phyloP scores from a whole-genome alignment of 2,113 vertebrate species.

The Corythaeola cristata region DNA sequence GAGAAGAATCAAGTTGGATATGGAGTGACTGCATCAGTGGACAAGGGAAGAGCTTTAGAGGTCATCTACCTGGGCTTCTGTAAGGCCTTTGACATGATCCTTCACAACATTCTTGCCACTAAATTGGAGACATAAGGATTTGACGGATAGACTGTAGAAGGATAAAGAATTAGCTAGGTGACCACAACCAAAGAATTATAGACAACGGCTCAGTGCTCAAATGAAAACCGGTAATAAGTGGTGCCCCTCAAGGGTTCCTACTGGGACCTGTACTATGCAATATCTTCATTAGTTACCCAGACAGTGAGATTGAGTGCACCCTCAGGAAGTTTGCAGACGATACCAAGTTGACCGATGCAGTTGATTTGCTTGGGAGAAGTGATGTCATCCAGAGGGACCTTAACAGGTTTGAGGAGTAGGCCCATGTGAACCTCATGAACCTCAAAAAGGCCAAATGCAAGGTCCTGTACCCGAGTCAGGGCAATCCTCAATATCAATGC shows the following conservation, averaged over 20 bases:
- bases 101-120: background rate
- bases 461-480: background rate
- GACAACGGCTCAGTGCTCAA: background rate
- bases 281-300: background rate
- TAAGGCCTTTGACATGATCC: background rate
- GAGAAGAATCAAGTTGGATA: background rate
- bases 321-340: background rate
- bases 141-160: background rate
- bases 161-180: background rate
- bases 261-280: background rate
- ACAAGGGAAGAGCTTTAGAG: background rate
- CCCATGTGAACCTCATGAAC: background rate
- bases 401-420: background rate
- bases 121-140: background rate
- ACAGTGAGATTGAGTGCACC: background rate
- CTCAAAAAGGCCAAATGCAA: background rate
- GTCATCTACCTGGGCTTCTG: background rate
- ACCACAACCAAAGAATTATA: background rate
- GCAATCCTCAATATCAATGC: background rate
- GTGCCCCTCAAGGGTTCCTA: background rate
- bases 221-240: background rate
- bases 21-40: background rate
- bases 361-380: background rate
- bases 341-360: background rate
- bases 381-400: background rate